Evolutionary conservation across 2,797 vertebrate species (phyloP).

Genomic region (Epinephelus awoara): DNA sequence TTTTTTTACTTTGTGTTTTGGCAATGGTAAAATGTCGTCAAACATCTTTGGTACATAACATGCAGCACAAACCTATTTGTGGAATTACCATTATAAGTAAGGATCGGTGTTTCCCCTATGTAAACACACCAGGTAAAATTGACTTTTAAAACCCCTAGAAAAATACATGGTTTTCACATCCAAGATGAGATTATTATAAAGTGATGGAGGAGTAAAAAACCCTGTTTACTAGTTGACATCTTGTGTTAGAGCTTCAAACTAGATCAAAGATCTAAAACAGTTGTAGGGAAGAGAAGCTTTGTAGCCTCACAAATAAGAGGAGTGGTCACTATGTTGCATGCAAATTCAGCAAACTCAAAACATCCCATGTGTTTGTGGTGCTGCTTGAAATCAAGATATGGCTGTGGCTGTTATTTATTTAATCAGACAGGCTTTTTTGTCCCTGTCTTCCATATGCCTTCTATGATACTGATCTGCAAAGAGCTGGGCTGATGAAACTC

Average conservation of each 20-base stretch:
- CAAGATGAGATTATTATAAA: neutral
- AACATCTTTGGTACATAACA: neutral
- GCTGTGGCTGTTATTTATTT: neutral
- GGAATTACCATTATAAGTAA: neutral
- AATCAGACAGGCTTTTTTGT: neutral
- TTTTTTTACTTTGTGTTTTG: neutral
- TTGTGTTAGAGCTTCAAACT: neutral
- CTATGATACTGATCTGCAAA: neutral
- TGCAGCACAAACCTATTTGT: neutral
- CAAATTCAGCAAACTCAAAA: neutral
- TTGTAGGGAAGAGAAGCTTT: neutral
- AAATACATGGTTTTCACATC: neutral
- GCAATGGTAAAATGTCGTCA: neutral
- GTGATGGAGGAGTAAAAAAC: neutral
- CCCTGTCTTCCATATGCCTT: too few species aligned
- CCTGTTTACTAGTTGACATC: neutral
- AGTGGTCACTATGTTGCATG: neutral
- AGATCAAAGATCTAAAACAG: neutral
- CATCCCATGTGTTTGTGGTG: neutral
- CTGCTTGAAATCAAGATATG: neutral
- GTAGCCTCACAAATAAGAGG: neutral
- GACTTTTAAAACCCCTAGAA: neutral
- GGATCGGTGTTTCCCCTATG: neutral
- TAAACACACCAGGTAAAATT: neutral
- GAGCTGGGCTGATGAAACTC: neutral